phyloP scores from a whole-genome alignment of 2,797 vertebrate genomes.

The Acanthis flammea region DNA sequence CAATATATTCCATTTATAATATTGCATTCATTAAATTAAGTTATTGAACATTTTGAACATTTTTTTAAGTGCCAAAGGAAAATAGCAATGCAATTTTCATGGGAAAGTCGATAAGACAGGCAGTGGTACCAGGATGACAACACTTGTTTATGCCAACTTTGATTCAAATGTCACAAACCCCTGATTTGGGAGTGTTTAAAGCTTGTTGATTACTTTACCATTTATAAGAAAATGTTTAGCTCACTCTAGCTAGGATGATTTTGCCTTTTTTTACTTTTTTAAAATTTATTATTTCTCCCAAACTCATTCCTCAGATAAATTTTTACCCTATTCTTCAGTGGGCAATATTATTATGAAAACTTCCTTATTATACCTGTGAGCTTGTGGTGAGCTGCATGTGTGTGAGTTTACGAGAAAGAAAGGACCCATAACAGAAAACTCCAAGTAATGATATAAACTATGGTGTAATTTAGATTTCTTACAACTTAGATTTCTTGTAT shows the following conservation, averaged over 20 bases:
- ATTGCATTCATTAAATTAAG: constrained; percentile 81
- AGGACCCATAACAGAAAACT: not conserved
- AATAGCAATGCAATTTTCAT: constrained; percentile 78
- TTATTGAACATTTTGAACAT: constrained; percentile 70
- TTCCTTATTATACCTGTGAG: constrained; percentile 8
- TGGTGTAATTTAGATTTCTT: not conserved
- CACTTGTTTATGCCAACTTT: constrained; percentile 62
- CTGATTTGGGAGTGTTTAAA: constrained; percentile 30
- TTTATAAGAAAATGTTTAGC: not conserved
- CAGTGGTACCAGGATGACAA: constrained; percentile 57
- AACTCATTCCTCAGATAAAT: not conserved
- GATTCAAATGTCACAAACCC: constrained; percentile 60
- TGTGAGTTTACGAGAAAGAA: constrained; percentile 31
- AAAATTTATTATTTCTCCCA: not conserved
- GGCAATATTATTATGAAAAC: not conserved
- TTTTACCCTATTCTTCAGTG: not conserved
- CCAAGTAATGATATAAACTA: not conserved
- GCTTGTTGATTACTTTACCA: constrained; percentile 43
- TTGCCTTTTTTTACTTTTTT: not conserved
- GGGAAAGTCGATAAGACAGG: constrained; percentile 70
- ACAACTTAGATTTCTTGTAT: not conserved
- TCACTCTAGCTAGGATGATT: not conserved
- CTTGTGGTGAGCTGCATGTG: not conserved
- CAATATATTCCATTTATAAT: constrained; percentile 79
- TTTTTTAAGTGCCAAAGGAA: constrained; percentile 76